These are phyloP conservation scores for Bovichtus variegatus DNA, from an alignment of 2,797 vertebrate species.

Conservation along the genomic window DNA sequence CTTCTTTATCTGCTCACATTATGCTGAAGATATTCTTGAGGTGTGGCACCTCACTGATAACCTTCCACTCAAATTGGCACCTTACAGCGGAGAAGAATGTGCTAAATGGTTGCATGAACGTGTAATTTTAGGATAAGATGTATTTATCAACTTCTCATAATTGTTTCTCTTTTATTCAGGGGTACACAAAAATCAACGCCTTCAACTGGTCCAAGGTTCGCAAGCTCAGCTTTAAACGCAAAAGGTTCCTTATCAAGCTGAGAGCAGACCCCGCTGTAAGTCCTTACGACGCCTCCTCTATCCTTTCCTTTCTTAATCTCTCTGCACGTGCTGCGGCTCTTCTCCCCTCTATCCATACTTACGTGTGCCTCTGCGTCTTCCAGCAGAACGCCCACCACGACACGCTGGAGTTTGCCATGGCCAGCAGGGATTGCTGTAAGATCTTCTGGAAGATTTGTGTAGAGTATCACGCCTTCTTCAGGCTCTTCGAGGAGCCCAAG, in stretches of 20 bases:
- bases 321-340: fast-evolving
- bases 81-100: too few species aligned
- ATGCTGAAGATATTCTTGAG: too few species aligned
- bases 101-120: too few species aligned
- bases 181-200: slow-evolving; percentile 95
- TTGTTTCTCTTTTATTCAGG: slow-evolving; percentile 80
- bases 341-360: neutral
- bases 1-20: too few species aligned
- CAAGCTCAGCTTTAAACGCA: slow-evolving; percentile 99
- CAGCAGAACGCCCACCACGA: slow-evolving; percentile 88
- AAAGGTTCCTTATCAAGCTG: slow-evolving; percentile 96
- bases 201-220: slow-evolving; percentile 99
- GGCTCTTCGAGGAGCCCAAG: slow-evolving; percentile 97
- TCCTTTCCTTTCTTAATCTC: neutral
- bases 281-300: neutral
- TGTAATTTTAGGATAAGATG: too few species aligned
- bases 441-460: slow-evolving; percentile 99
- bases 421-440: slow-evolving; percentile 97
- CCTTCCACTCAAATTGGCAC: too few species aligned
- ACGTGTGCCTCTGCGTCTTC: neutral
- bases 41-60: too few species aligned
- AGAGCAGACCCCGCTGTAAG: slow-evolving; percentile 94
- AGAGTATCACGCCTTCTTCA: slow-evolving; percentile 98
- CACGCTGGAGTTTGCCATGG: slow-evolving; percentile 97
- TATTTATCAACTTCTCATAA: neutral